Conservation (phyloP, 1,140 invertebrate species). For the Manduca sexta region DNA sequence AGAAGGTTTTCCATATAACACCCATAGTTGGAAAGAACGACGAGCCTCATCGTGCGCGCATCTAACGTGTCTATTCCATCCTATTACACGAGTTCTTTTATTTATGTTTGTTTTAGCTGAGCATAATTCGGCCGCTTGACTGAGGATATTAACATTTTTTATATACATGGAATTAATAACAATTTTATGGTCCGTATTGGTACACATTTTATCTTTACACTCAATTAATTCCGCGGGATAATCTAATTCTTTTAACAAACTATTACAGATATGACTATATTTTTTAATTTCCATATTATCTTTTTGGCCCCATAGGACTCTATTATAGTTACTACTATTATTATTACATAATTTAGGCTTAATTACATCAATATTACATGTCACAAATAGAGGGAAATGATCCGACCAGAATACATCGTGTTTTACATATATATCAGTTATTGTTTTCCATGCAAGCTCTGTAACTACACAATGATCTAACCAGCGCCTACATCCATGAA, state of each 20-base stretch:
- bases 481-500: constrained; percentile 16
- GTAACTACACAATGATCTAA: constrained; percentile 19
- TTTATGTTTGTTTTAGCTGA: not conserved
- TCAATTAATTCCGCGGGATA: constrained; percentile 7
- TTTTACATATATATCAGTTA: constrained; percentile 8
- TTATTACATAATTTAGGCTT: not conserved
- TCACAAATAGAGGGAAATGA: constrained; percentile 19
- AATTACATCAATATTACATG: constrained; percentile 7
- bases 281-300: constrained; percentile 5
- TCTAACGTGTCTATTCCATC: constrained; percentile 14
- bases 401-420: constrained; percentile 20
- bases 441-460: constrained; percentile 4
- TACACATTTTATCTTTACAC: constrained; percentile 11
- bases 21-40: constrained; percentile 4
- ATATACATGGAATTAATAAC: constrained; percentile 13
- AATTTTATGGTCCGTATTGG: constrained; percentile 4
- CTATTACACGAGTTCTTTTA: constrained; percentile 1
- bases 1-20: not conserved
- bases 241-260: constrained; percentile 7
- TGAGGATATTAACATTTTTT: constrained; percentile 10
- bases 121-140: constrained; percentile 3
- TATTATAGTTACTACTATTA: not conserved
- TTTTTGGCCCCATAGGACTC: constrained; percentile 14
- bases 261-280: constrained; percentile 10
- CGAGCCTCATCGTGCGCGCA: constrained; percentile 11